phyloP scores from a whole-genome alignment of 2,888 invertebrate species.

The Torymus auratus region DNA sequence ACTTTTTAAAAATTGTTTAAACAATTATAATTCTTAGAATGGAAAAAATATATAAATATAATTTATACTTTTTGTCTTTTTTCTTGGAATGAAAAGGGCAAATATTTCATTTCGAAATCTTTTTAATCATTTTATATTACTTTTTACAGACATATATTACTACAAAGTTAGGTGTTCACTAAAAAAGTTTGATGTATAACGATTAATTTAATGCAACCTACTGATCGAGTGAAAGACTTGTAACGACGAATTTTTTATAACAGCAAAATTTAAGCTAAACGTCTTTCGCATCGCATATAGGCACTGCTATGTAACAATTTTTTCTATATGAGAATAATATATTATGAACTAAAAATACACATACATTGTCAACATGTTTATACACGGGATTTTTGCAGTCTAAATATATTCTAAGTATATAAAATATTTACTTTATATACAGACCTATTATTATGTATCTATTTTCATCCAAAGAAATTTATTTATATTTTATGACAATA shows the following conservation, averaged over 20 bases:
- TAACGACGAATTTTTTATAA: constrained; percentile 29
- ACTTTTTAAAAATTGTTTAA: too few relatives aligned
- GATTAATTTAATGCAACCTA: constrained; percentile 15
- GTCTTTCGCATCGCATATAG: constrained; percentile 31
- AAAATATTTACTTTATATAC: constrained; percentile 51
- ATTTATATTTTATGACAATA: not conserved
- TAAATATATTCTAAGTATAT: constrained; percentile 40
- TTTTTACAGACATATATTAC: constrained; percentile 4
- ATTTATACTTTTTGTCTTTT: not conserved
- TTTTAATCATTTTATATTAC: constrained; percentile 14
- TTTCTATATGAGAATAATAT: constrained; percentile 19
- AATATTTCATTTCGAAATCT: constrained; percentile 14
- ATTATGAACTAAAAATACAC: constrained; percentile 24
- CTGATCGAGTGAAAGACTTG: constrained; percentile 36
- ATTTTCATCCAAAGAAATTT: constrained; percentile 16
- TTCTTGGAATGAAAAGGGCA: not conserved
- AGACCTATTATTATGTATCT: constrained; percentile 7
- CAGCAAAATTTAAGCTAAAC: constrained; percentile 28
- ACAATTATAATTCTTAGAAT: too few relatives aligned
- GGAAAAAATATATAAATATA: not conserved
- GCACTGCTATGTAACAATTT: constrained; percentile 45
- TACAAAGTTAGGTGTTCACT: constrained; percentile 23
- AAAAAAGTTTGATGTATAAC: constrained; percentile 24
- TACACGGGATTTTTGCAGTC: constrained; percentile 19
- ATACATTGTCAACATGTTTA: constrained; percentile 17